phyloP scores from a whole-genome alignment of 1,140 invertebrate species.

The Drosophila sp. region DNA sequence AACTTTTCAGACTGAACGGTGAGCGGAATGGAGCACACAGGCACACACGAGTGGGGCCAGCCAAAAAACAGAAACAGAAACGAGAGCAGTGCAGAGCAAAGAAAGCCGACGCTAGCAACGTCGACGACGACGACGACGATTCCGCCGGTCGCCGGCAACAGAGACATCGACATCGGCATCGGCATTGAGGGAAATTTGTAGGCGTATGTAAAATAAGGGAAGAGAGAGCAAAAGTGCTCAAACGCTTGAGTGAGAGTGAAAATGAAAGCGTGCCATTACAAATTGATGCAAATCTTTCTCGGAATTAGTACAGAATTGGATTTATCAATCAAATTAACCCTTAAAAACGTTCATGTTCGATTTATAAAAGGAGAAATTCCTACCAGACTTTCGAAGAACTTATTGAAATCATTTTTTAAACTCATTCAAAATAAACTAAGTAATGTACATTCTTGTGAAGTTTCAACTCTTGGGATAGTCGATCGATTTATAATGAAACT shows the following conservation, averaged over 20 bases:
- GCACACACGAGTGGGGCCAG: conserved; percentile 14
- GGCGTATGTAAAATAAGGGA: conserved; percentile 34
- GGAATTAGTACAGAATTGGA: not conserved
- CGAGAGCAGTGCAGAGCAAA: conserved; percentile 37
- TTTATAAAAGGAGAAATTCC: too few species aligned
- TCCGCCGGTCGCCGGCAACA: conserved; percentile 48
- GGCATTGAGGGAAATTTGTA: not conserved
- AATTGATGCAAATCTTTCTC: not conserved
- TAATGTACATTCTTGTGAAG: too few species aligned
- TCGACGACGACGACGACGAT: conserved; percentile 33
- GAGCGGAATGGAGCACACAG: conserved; percentile 38
- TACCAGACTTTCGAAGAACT: too few species aligned
- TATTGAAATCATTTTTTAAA: too few species aligned
- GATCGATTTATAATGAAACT: too few species aligned
- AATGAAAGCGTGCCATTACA: conserved; percentile 32
- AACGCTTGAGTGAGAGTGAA: conserved; percentile 40
- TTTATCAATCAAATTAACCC: conserved; percentile 2
- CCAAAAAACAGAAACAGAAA: conserved; percentile 39
- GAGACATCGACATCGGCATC: conserved; percentile 1
- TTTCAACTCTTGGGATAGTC: too few species aligned
- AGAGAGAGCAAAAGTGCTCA: conserved; percentile 14
- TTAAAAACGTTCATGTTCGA: not conserved
- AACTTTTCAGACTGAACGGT: conserved; percentile 73
- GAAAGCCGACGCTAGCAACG: conserved; percentile 46
- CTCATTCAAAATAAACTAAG: too few species aligned